These are phyloP conservation scores for Leucophenga montana DNA, from an alignment of 2,888 invertebrate species.

Conservation along the genomic window DNA sequence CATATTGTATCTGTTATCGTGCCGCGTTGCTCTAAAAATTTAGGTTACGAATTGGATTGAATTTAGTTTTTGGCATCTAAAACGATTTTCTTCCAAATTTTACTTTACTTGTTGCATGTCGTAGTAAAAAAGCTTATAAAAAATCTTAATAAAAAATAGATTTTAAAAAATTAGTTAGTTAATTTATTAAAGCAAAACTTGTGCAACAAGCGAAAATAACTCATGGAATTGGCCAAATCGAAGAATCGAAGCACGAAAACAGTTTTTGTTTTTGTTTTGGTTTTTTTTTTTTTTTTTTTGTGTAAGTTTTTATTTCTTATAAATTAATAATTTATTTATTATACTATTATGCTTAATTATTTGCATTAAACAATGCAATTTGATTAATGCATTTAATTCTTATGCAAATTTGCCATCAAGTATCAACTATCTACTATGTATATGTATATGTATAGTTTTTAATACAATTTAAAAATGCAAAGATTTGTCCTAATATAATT, in stretches of 20 bases:
- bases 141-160: not conserved
- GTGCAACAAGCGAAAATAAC: conserved; percentile 34
- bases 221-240: conserved; percentile 35
- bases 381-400: conserved; percentile 20
- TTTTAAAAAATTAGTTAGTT: not conserved
- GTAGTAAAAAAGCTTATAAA: not conserved
- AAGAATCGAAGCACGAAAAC: conserved; percentile 13
- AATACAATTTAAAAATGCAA: conserved; percentile 54
- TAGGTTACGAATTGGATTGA: conserved; percentile 46
- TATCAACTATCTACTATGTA: conserved; percentile 13
- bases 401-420: not conserved
- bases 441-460: conserved; percentile 52
- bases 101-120: not conserved
- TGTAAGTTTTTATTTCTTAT: conserved; percentile 1
- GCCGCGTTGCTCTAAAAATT: conserved; percentile 38
- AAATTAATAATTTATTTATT: not conserved
- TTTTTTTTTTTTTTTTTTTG: conserved; percentile 11
- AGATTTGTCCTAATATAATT: conserved; percentile 71
- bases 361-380: not conserved
- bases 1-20: not conserved
- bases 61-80: conserved; percentile 17
- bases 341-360: not conserved
- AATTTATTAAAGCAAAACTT: not conserved
- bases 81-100: not conserved
- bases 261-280: conserved; percentile 42